These are phyloP conservation scores for Todus mexicanus DNA, from an alignment of 2,797 vertebrate species.

Conservation along the genomic window DNA sequence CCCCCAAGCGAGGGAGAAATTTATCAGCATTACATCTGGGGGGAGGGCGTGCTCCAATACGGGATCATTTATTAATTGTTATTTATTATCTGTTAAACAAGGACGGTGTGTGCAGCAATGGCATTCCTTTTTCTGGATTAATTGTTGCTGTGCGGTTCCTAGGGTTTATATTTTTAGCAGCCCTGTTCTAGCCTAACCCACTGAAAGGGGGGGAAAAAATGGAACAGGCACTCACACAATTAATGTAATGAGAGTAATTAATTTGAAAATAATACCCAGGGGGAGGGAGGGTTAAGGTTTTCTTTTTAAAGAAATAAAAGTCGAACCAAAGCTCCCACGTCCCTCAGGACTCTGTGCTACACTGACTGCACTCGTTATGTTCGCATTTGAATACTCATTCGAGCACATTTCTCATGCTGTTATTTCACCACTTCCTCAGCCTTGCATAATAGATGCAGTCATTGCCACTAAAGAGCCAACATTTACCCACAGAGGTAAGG, in stretches of 20 bases:
- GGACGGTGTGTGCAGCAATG: constrained; percentile 26
- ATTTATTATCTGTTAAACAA: constrained; percentile 74
- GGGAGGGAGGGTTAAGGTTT: constrained; percentile 48
- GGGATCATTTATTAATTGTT: constrained; percentile 71
- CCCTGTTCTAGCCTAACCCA: constrained; percentile 34
- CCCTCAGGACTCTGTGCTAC: constrained; percentile 65
- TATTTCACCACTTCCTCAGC: constrained; percentile 61
- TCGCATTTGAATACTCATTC: constrained; percentile 69
- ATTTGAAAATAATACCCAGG: constrained; percentile 62
- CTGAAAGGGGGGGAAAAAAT: constrained; percentile 8
- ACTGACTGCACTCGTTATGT: constrained; percentile 66
- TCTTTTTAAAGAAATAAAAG: constrained; percentile 68
- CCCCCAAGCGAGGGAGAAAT: constrained; percentile 51
- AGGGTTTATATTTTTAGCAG: constrained; percentile 64
- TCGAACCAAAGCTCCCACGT: constrained; percentile 59
- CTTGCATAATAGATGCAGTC: constrained; percentile 64
- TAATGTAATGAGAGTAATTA: constrained; percentile 67
- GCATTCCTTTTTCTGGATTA: constrained; percentile 61
- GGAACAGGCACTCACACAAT: constrained; percentile 53
- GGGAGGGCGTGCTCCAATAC: constrained; percentile 42
- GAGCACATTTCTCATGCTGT: constrained; percentile 66
- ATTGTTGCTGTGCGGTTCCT: constrained; percentile 57
- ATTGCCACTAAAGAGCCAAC: constrained; percentile 58
- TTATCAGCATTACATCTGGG: constrained; percentile 61
- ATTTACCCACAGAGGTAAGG: constrained; percentile 55